Percentiles rank a stretch among this genome's conserved stretches.
Conservation (phyloP, 2,797 vertebrate genomes). For the Rhabdomys pumilio region DNA sequence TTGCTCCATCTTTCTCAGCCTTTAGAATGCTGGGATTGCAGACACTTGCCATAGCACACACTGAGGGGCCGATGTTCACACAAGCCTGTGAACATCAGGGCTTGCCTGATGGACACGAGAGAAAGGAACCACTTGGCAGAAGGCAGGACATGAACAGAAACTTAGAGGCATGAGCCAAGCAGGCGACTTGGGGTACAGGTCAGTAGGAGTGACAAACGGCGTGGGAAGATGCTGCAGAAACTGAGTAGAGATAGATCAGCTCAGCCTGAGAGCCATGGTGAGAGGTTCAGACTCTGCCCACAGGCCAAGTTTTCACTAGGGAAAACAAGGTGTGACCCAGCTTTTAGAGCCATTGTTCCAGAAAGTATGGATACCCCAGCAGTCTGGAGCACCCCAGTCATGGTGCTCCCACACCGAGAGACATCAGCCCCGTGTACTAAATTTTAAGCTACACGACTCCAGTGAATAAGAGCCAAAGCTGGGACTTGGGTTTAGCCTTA, state of each 20-base stretch:
- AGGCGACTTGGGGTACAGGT: rapidly evolving
- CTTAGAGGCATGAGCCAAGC: rapidly evolving
- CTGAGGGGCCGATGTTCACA: not conserved
- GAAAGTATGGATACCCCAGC: not conserved
- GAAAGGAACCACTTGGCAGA: rapidly evolving
- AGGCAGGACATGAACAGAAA: rapidly evolving
- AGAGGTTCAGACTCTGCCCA: not conserved
- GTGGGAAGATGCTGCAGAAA: not conserved
- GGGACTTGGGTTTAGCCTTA: not conserved
- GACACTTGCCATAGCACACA: too few relatives aligned
- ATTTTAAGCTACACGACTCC: rapidly evolving
- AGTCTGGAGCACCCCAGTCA: rapidly evolving
- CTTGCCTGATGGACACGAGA: not conserved
- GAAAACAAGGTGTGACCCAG: too few relatives aligned
- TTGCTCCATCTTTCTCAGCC: not conserved
- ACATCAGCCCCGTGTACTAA: rapidly evolving
- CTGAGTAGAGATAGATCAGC: rapidly evolving
- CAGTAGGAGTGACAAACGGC: rapidly evolving
- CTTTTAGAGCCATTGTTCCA: not conserved
- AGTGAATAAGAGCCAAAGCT: not conserved
- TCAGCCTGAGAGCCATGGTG: rapidly evolving
- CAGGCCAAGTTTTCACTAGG: not conserved
- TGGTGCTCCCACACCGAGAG: rapidly evolving
- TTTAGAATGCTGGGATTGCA: not conserved
- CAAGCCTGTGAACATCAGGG: not conserved